Percentiles rank a stretch among this genome's conserved stretches.
Conservation (phyloP, 2,888 invertebrate genomes). For the Labia minor region DNA sequence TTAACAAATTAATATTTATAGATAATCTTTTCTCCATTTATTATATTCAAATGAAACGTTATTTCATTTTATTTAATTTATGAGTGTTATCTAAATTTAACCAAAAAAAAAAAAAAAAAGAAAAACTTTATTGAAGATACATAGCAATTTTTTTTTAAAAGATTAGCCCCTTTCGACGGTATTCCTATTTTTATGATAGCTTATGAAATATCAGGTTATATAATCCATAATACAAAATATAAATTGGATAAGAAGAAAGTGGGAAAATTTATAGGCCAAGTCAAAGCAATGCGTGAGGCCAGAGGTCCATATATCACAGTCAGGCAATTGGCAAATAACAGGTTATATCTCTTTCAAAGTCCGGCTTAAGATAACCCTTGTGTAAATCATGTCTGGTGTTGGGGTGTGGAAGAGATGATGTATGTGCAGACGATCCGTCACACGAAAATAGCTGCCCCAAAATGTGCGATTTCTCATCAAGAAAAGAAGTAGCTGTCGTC, state of each 20-base stretch:
- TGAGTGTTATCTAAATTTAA: not conserved
- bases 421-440: not conserved
- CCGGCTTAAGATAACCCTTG: slow-evolving; percentile 13
- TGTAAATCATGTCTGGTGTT: slow-evolving; percentile 8
- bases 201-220: slow-evolving; percentile 13
- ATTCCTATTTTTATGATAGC: not conserved
- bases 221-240: slow-evolving; percentile 7
- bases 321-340: slow-evolving; percentile 13
- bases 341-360: slow-evolving; percentile 13
- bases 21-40: not conserved
- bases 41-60: not conserved
- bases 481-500: not conserved
- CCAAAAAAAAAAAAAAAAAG: not conserved
- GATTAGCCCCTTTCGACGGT: not conserved
- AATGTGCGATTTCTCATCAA: slow-evolving; percentile 2
- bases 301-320: slow-evolving; percentile 13
- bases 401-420: not conserved
- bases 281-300: not conserved
- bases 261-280: slow-evolving; percentile 8
- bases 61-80: not conserved
- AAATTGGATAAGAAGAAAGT: slow-evolving; percentile 13
- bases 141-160: not conserved
- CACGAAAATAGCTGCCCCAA: not conserved
- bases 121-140: not conserved
- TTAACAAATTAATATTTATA: not conserved